Percentiles rank a stretch among this genome's conserved stretches.
These are phyloP conservation scores for Acanthurus leucopareius DNA, from an alignment of 2,797 vertebrate genomes.

Conservation along the genomic window DNA sequence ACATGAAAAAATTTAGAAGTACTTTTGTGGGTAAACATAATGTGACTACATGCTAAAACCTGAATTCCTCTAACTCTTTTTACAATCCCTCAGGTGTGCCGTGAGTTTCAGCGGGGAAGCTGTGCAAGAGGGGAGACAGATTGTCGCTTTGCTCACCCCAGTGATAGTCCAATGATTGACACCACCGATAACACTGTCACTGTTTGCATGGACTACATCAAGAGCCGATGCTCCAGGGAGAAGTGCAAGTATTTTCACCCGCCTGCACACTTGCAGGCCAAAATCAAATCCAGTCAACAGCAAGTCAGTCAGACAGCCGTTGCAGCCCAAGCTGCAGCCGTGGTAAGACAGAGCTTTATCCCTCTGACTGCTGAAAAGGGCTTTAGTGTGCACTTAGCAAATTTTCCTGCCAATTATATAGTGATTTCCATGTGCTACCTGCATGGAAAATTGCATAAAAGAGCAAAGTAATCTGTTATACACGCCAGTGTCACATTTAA, in stretches of 20 bases:
- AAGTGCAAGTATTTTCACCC: slow-evolving; percentile 99
- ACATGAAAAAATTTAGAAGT: slow-evolving; percentile 16
- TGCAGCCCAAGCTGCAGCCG: slow-evolving; percentile 92
- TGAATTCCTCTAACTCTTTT: neutral
- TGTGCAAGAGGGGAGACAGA: slow-evolving; percentile 98
- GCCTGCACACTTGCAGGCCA: slow-evolving; percentile 99
- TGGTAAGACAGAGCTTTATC: slow-evolving; percentile 79
- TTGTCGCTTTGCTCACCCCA: slow-evolving; percentile 98
- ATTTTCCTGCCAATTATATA: slow-evolving; percentile 8
- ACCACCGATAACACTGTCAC: slow-evolving; percentile 99
- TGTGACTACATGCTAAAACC: neutral
- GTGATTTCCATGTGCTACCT: neutral
- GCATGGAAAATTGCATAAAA: slow-evolving; percentile 15
- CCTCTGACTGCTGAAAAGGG: neutral
- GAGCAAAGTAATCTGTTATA: neutral
- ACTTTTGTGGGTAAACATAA: neutral
- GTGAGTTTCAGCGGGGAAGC: slow-evolving; percentile 99
- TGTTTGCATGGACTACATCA: slow-evolving; percentile 99
- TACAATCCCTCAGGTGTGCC: slow-evolving; percentile 90
- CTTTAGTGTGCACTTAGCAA: neutral
- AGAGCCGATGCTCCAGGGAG: slow-evolving; percentile 99
- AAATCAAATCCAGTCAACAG: slow-evolving; percentile 99
- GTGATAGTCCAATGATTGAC: slow-evolving; percentile 99
- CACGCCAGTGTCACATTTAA: neutral
- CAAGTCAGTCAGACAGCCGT: slow-evolving; percentile 95